Conservation (phyloP, 2,113 vertebrate species). For the Glaucidium brasilianum region DNA sequence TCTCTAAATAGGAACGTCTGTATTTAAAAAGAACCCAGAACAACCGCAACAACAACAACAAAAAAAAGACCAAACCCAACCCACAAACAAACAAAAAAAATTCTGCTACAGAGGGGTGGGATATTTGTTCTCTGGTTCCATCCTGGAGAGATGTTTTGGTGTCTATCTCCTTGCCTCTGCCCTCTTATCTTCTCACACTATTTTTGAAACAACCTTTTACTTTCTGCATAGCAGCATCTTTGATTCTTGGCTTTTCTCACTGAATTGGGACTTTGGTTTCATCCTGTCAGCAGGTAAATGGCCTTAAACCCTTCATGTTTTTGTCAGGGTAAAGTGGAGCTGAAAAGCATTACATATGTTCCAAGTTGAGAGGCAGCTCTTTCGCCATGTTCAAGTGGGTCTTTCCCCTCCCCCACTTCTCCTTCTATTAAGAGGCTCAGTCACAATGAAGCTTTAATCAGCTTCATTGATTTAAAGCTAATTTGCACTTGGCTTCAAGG, state of each 20-base stretch:
- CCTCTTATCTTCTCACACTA: neutral
- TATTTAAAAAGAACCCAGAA: neutral
- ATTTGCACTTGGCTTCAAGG: constrained; percentile 85
- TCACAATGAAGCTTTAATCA: constrained; percentile 83
- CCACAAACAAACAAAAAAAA: neutral
- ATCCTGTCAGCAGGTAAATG: constrained; percentile 83
- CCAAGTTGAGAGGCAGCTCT: constrained; percentile 77
- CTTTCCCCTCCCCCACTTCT: constrained; percentile 23
- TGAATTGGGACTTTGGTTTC: constrained; percentile 78
- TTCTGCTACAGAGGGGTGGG: constrained; percentile 30
- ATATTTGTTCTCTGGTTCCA: constrained; percentile 66
- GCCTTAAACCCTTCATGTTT: constrained; percentile 75
- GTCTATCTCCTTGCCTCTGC: constrained; percentile 32
- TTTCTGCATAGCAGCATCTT: constrained; percentile 80
- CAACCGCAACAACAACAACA: too few relatives aligned
- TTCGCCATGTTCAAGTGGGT: constrained; percentile 76
- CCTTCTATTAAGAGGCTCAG: constrained; percentile 69
- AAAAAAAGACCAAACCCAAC: neutral
- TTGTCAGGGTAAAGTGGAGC: constrained; percentile 65
- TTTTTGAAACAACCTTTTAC: constrained; percentile 70
- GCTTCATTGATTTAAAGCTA: constrained; percentile 85
- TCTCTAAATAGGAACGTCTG: neutral
- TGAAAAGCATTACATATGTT: constrained; percentile 79
- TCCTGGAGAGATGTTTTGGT: constrained; percentile 73
- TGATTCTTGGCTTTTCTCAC: constrained; percentile 84